Base-by-base conservation (phyloP, 2,888 invertebrate species). In the Eustalomyia histrio region DNA sequence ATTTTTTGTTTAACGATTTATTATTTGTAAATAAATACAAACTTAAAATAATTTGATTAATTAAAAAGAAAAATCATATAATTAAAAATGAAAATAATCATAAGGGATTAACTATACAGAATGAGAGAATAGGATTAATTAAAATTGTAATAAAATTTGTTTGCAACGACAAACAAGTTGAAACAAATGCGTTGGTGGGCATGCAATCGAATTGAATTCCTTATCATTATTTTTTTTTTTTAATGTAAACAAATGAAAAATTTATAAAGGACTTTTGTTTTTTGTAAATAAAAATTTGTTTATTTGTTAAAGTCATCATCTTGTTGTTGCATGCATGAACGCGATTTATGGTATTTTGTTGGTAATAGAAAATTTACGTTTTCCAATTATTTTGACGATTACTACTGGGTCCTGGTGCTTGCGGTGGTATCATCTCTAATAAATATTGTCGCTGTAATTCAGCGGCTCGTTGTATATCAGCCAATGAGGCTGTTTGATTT, bases 381-480 rank as follows among this genome's bases (percentile, higher is more conserved):
- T 91, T 91, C 91, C 91, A 91, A 80, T 91, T 91, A 76, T 91
- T 91, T 82, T 91, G 91, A 79, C 91, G 90, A 87, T 87, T 90
- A 74, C 87, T 90, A 81, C 89, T 90, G 60, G 90, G 87, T 72
- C 89, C 90, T 50, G 90, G 88, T 83, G 87, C 90, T 21, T 90
- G 93, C 17, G 90, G 93, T 74, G 97, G 97, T 87, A 98, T 97
- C 97, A 99, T 97, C 91, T 99, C 98, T 83, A 99, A 93, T 87
- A 99, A 93, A 92, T 98, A 98, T 92, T 98, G 98, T 74, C 98
- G 93, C 92, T 98, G 98, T 83, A 97, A 92, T 89, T 97, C 96
- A 5, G 96, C 96, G 79, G 96, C 96, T 84, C 96, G 93, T 90
- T 96, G 97, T 90, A 97, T 92, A 85, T 97, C 97, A 0, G 94